Percentiles rank a stretch among this genome's conserved stretches.
These are phyloP conservation scores for Petrocephalus sullivani DNA, from an alignment of 2,797 vertebrate species.

Conservation along the genomic window DNA sequence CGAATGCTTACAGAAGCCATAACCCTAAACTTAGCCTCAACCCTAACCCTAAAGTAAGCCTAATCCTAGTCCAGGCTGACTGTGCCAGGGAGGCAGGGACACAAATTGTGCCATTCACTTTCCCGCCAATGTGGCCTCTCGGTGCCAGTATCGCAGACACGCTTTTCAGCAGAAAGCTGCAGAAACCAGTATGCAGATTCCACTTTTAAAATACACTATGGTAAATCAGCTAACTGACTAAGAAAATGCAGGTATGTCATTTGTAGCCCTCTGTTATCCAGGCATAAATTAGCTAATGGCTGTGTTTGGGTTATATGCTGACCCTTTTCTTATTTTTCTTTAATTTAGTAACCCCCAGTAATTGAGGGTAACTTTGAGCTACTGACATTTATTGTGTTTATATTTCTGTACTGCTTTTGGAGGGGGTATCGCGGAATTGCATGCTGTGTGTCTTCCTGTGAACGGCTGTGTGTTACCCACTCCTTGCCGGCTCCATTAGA, in stretches of 20 bases:
- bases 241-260: background rate
- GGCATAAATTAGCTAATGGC: background rate
- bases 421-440: background rate
- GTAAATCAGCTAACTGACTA: background rate
- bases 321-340: background rate
- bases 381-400: background rate
- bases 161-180: background rate
- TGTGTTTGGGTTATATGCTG: background rate
- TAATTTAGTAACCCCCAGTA: background rate
- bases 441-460: background rate
- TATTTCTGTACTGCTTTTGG: background rate
- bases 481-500: background rate
- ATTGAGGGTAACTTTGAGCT: background rate
- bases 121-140: background rate
- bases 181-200: background rate
- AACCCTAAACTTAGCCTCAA: background rate
- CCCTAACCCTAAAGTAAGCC: background rate
- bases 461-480: background rate
- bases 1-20: background rate
- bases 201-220: background rate
- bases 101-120: background rate
- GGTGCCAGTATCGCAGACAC: background rate
- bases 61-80: background rate
- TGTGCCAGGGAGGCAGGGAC: background rate
- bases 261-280: background rate